A percentile compares a stretch with the other conserved stretches of the same genome.
Conservation (phyloP, 1,140 invertebrate species). For the Drosophila pruinosa region DNA sequence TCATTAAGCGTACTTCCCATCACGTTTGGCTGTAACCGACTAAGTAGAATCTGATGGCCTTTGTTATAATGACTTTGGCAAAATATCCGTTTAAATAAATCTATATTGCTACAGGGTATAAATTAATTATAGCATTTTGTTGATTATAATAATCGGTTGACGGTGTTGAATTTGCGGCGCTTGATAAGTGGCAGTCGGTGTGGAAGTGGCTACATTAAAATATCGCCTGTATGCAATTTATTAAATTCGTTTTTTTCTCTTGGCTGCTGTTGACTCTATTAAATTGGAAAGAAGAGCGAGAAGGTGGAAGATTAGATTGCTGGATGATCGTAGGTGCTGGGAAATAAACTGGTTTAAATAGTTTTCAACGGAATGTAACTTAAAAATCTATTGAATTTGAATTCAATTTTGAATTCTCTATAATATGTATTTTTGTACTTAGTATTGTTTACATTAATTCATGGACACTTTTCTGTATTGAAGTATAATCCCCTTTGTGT, state of each 20-base stretch:
- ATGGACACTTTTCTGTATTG: no score
- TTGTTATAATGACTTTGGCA: not conserved
- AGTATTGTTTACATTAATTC: no score
- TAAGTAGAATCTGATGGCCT: not conserved
- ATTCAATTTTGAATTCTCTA: no score
- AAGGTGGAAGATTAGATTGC: not conserved
- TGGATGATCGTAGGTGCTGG: not conserved
- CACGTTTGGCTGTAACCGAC: not conserved
- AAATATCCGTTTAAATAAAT: not conserved
- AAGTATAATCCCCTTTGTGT: no score
- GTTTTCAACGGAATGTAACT: not conserved
- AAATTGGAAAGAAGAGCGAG: not conserved
- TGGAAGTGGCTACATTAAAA: constrained; percentile 69
- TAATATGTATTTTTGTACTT: no score
- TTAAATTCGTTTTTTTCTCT: constrained; percentile 33
- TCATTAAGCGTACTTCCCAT: no score
- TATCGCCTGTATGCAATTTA: constrained; percentile 60
- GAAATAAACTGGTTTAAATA: not conserved
- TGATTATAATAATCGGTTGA: constrained; percentile 67
- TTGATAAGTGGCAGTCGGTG: constrained; percentile 58
- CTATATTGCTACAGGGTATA: constrained; percentile 19
- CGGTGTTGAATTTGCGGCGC: constrained; percentile 65
- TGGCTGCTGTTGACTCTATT: constrained; percentile 28
- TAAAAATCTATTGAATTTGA: no score
- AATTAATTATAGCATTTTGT: constrained; percentile 73